These are phyloP conservation scores for Trachelipus rathkii DNA, from an alignment of 1,140 invertebrate species.

Conservation along the genomic window DNA sequence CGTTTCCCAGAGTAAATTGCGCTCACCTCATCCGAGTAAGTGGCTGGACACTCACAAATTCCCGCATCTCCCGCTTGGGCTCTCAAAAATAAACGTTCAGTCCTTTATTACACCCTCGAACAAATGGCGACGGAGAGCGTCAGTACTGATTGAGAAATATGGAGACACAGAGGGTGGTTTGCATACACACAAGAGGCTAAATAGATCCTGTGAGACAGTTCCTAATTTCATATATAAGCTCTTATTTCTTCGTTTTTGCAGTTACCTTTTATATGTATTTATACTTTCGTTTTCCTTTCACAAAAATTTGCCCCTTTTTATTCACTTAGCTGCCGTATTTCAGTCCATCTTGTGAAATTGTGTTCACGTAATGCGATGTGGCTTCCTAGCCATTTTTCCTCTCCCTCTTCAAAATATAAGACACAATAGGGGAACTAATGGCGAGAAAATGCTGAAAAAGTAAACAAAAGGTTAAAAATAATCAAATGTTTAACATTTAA, in stretches of 20 bases:
- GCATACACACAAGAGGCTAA: conserved; percentile 9
- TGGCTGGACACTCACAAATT: conserved; percentile 11
- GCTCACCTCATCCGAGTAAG: conserved; percentile 10
- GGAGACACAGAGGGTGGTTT: conserved; percentile 8
- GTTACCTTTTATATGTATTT: conserved; percentile 4
- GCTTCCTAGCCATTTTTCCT: neutral
- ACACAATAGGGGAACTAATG: conserved; percentile 1
- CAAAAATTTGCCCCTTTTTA: conserved; percentile 1
- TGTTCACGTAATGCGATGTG: neutral
- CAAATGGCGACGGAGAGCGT: conserved; percentile 8
- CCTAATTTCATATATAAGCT: conserved; percentile 8
- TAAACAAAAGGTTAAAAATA: conserved; percentile 14
- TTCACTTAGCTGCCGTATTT: conserved; percentile 1
- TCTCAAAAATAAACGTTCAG: conserved; percentile 9
- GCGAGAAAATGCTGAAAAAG: neutral
- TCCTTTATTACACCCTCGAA: conserved; percentile 7
- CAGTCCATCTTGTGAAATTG: neutral
- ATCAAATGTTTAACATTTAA: conserved; percentile 6
- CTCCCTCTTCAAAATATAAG: neutral
- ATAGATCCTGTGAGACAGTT: neutral
- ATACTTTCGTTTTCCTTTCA: neutral
- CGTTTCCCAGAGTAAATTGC: neutral
- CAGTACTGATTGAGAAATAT: conserved; percentile 10
- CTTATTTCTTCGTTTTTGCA: neutral
- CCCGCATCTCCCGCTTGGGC: conserved; percentile 8